Conservation (phyloP, 1,140 invertebrate species). For the Periplaneta americana region DNA sequence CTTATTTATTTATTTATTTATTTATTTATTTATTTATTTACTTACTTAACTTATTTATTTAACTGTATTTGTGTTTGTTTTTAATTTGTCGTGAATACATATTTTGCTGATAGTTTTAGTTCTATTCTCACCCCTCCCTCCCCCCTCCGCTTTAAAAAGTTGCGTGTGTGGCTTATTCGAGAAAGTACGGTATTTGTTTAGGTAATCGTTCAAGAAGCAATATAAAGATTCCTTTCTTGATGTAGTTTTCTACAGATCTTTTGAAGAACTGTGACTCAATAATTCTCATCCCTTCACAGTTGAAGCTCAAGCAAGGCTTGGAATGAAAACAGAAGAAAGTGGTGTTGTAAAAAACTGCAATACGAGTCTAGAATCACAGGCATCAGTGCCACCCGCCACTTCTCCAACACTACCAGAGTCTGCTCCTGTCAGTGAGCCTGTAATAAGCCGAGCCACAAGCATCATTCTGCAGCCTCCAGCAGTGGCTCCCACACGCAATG, state of each 20-base stretch:
- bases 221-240: neutral
- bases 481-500: neutral
- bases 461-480: slow-evolving; percentile 13
- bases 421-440: neutral
- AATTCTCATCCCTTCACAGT: neutral
- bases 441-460: neutral
- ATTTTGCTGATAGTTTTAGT: no score
- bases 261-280: neutral
- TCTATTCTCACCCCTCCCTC: no score
- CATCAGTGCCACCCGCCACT: neutral
- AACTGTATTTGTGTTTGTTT: no score
- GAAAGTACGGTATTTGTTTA: no score
- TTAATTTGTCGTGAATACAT: no score
- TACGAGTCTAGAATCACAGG: neutral
- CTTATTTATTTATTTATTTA: no score
- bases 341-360: neutral
- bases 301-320: neutral
- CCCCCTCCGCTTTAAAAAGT: no score
- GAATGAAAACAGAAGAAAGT: no score
- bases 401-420: neutral
- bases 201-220: no score
- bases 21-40: no score
- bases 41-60: no score
- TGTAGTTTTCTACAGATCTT: neutral
- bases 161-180: no score